Evolutionary conservation across 2,797 vertebrate species (phyloP).

Genomic region (Neostethus bicornis): DNA sequence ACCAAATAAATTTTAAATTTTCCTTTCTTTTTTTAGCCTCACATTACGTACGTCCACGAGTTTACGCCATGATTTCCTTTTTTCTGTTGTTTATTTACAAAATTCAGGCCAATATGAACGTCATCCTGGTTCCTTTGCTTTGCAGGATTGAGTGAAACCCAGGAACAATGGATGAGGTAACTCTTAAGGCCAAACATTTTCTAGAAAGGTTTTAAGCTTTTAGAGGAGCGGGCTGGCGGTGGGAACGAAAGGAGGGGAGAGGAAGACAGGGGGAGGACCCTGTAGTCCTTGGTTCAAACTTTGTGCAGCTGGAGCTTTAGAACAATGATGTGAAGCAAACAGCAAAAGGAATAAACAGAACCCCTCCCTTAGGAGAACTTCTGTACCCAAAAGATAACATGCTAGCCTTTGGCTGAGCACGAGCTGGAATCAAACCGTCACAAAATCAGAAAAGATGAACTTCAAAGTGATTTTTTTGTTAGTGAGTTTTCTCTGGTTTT

Average conservation of each 20-base stretch:
- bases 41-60: neutral
- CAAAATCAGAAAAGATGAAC: conserved; percentile 27
- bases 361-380: conserved; percentile 34
- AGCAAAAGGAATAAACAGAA: conserved; percentile 52
- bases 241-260: conserved; percentile 12
- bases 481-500: neutral
- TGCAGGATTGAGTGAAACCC: conserved; percentile 6
- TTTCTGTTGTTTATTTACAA: conserved; percentile 46
- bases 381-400: conserved; percentile 30
- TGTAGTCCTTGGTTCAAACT: conserved; percentile 55
- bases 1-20: no score
- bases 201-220: conserved; percentile 55
- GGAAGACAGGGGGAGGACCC: conserved; percentile 49
- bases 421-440: conserved; percentile 16
- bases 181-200: conserved; percentile 36
- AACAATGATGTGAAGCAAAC: conserved; percentile 72
- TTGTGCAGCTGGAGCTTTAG: conserved; percentile 62
- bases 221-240: conserved; percentile 37
- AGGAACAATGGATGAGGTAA: conserved; percentile 67
- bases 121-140: conserved; percentile 55
- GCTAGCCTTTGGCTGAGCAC: conserved; percentile 18
- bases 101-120: conserved; percentile 18
- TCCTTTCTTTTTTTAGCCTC: neutral
- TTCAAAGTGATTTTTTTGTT: conserved; percentile 17
- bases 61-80: neutral